A percentile compares a stretch with the other conserved stretches of the same genome.
Evolutionary conservation across 2,888 invertebrate species (phyloP).

Genomic region (Torymus auratus): DNA sequence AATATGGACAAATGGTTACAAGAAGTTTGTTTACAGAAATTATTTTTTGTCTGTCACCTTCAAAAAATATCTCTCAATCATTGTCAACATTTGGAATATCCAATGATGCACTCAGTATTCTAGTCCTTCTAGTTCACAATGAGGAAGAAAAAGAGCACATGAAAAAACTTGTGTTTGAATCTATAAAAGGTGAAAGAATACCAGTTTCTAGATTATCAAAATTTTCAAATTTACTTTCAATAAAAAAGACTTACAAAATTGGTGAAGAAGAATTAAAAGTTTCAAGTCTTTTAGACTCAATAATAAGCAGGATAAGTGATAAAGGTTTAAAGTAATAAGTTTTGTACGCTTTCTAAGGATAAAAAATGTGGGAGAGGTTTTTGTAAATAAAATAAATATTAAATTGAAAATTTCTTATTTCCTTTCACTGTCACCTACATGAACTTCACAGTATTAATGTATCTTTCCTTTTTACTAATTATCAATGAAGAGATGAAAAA

Average conservation of each 20-base stretch:
- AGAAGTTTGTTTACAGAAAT: conserved; percentile 82
- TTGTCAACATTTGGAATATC: conserved; percentile 82
- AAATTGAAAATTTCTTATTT: conserved; percentile 60
- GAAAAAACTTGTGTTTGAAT: conserved; percentile 73
- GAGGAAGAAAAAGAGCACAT: conserved; percentile 64
- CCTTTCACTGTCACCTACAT: conserved; percentile 59
- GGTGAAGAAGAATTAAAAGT: conserved; percentile 77
- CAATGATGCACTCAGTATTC: conserved; percentile 76
- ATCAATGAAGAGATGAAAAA: conserved; percentile 52
- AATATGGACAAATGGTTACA: conserved; percentile 79
- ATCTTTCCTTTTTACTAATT: conserved; percentile 48
- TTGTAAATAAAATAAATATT: conserved; percentile 55
- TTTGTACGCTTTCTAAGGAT: neutral
- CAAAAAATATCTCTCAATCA: conserved; percentile 84
- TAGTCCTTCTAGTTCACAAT: conserved; percentile 77
- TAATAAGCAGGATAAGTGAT: conserved; percentile 83
- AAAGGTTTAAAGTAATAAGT: conserved; percentile 79
- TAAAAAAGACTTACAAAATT: conserved; percentile 82
- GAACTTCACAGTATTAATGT: conserved; percentile 48
- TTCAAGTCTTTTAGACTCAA: conserved; percentile 79
- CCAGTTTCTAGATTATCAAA: conserved; percentile 77
- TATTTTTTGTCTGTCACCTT: conserved; percentile 82
- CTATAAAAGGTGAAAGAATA: conserved; percentile 79
- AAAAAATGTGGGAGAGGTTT: conserved; percentile 23
- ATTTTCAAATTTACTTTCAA: conserved; percentile 77